Evolutionary conservation across 92 coral and sea anemone species (phyloP).

Genomic region (Isaurus tuberculatus): DNA sequence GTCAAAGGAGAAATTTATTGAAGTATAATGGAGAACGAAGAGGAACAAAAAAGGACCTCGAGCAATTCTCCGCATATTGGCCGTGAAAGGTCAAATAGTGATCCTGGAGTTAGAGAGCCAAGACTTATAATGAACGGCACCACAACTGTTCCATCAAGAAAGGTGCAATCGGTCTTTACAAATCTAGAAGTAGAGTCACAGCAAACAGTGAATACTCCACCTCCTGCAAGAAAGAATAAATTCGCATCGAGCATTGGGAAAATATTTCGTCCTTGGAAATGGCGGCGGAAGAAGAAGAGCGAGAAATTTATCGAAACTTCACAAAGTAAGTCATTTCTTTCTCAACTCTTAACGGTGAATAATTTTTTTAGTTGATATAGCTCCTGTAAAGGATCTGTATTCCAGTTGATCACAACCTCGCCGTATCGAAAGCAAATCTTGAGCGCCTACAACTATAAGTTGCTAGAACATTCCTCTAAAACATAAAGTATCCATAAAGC

Average conservation of each 20-base stretch:
- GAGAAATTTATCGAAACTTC: conserved; percentile 96
- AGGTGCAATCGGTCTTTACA: conserved; percentile 50
- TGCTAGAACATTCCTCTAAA: background rate
- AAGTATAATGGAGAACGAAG: conserved; percentile 40
- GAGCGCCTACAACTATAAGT: conserved; percentile 5
- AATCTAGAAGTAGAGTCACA: conserved; percentile 56
- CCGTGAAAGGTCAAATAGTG: conserved; percentile 89
- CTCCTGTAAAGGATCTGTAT: background rate
- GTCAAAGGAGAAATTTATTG: background rate
- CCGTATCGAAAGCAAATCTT: conserved; percentile 14
- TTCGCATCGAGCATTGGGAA: conserved; percentile 89
- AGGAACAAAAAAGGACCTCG: conserved; percentile 20
- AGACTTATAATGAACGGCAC: conserved; percentile 78
- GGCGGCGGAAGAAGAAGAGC: conserved; percentile 97
- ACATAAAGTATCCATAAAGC: background rate
- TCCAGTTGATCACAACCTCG: conserved; percentile 9
- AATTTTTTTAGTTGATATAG: background rate
- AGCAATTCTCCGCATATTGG: conserved; percentile 37
- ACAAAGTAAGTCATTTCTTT: conserved; percentile 75
- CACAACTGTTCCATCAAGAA: conserved; percentile 66
- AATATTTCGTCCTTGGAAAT: conserved; percentile 97
- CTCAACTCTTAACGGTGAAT: background rate
- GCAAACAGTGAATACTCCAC: conserved; percentile 80
- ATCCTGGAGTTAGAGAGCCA: conserved; percentile 73
- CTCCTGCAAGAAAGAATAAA: conserved; percentile 87